A percentile compares a stretch with the other conserved stretches of the same genome.
Evolutionary conservation across 2,888 invertebrate species (phyloP).

Genomic region (Dasypolia templi): DNA sequence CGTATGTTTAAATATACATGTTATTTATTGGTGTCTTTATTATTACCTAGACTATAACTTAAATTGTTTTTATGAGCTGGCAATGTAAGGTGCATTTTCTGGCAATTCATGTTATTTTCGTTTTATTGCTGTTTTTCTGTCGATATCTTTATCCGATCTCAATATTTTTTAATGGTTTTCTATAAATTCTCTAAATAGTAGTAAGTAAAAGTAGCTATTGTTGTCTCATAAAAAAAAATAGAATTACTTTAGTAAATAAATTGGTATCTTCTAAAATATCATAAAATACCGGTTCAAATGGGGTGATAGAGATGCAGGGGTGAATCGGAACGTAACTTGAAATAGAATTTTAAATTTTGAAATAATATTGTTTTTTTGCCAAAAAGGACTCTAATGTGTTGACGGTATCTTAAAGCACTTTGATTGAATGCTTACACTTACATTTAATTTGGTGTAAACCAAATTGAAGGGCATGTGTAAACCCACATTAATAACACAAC

Average conservation of each 20-base stretch:
- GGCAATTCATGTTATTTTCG: neutral
- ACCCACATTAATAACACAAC: neutral
- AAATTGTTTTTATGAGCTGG: slow-evolving; percentile 46
- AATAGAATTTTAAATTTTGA: no score
- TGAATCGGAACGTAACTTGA: no score
- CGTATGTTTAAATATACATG: slow-evolving; percentile 29
- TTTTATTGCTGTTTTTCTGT: slow-evolving; percentile 18
- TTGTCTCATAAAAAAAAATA: no score
- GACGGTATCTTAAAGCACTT: no score
- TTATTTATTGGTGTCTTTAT: slow-evolving; percentile 54
- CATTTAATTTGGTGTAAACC: neutral
- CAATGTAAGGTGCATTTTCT: slow-evolving; percentile 31
- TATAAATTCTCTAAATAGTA: no score
- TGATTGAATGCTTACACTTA: no score
- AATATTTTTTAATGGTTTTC: neutral
- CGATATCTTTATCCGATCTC: neutral
- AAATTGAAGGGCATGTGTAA: neutral
- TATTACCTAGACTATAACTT: slow-evolving; percentile 44
- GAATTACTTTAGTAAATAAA: neutral
- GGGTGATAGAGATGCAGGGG: no score
- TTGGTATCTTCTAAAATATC: no score
- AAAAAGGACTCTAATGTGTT: no score
- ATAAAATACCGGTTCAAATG: no score
- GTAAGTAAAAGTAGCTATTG: no score
- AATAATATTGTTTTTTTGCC: no score